Evolutionary conservation across 30 jellyfish, hydroid and myxozoan genomes (phyloP).

Genomic region (Catostylus mosaicus): DNA sequence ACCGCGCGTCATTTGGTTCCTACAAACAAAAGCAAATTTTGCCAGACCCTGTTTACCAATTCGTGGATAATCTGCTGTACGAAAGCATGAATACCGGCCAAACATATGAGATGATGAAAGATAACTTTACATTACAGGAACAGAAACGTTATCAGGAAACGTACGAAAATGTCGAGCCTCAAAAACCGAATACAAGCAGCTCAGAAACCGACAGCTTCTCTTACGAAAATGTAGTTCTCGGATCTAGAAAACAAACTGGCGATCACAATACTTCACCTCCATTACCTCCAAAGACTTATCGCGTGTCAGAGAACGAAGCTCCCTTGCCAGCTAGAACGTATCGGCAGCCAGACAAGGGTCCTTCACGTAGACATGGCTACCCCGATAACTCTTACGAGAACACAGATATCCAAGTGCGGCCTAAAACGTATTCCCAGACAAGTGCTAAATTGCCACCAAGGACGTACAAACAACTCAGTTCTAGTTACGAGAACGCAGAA

Average conservation of each 20-base stretch:
- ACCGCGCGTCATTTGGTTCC: constrained; percentile 51
- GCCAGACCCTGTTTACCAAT: background rate
- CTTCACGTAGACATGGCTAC: background rate
- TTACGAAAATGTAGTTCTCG: constrained; percentile 32
- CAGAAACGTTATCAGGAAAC: background rate
- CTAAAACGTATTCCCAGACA: background rate
- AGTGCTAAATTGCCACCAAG: constrained; percentile 24
- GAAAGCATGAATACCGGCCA: constrained; percentile 47
- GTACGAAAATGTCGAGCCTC: constrained; percentile 3
- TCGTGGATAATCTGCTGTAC: constrained; percentile 37
- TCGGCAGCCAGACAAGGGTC: constrained; percentile 6
- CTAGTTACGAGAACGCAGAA: constrained; percentile 36
- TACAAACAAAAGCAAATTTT: constrained; percentile 18
- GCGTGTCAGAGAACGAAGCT: background rate
- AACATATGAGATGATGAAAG: constrained; percentile 43
- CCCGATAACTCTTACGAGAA: constrained; percentile 11
- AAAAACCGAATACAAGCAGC: background rate
- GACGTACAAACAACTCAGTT: constrained; percentile 14
- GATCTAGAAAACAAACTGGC: background rate
- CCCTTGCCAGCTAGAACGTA: constrained; percentile 61
- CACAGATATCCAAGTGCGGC: background rate
- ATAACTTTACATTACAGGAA: background rate
- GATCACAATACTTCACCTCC: constrained; percentile 24
- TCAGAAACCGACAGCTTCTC: background rate
- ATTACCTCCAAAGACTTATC: background rate